Evolutionary conservation across 2,797 vertebrate species (phyloP), one percentile per base, ranked within the genome.

Genomic region (Coilia nasus): DNA sequence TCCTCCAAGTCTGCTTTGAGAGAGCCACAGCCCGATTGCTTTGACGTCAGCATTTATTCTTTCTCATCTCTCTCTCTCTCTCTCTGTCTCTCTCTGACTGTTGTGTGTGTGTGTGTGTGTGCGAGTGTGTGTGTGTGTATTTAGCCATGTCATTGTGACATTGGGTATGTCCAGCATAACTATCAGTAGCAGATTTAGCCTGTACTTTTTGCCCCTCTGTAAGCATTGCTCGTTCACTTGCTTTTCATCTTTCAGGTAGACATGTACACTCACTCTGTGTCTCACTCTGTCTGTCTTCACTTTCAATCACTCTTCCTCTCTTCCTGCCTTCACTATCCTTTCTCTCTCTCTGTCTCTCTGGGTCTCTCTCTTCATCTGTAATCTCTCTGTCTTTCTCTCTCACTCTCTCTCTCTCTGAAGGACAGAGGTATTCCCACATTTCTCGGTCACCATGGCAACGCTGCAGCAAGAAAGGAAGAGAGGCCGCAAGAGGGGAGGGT

Each of bases 381-480:
- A n/a, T n/a, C n/a, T 83, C 81, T 71, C 31, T 59, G 12, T 78
- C 57, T 17, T 17, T 83, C 82, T 41, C 28, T n/a, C 50, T 86
- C 54, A 41, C 19, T 44, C 83, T 82, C 83, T 83, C 84, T 86
- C 91, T 92, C 93, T 94, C 94, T 94, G 94, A 95, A 95, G 94
- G 95, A 96, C 95, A 92, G 94, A 94, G 93, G 93, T 94, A 94
- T 95, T 95, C 94, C 94, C 94, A 96, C 93, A 93, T 93, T 95
- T 94, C 94, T 94, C 87, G 19, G 93, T 96, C 91, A 31, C 92
- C 92, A 95, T 94, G 91, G 94, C 88, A 95, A 96, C 93, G 92
- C 94, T 93, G 95, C 95, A 94, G 95, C 93, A 93, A 94, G 93
- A 93, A 92, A 92, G 90, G 89, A 89, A 91, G 93, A 91, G 92